Percentiles rank a stretch among this genome's conserved stretches.
phyloP scores from a whole-genome alignment of 1,140 invertebrate species.

The Heliconius eleuchia region DNA sequence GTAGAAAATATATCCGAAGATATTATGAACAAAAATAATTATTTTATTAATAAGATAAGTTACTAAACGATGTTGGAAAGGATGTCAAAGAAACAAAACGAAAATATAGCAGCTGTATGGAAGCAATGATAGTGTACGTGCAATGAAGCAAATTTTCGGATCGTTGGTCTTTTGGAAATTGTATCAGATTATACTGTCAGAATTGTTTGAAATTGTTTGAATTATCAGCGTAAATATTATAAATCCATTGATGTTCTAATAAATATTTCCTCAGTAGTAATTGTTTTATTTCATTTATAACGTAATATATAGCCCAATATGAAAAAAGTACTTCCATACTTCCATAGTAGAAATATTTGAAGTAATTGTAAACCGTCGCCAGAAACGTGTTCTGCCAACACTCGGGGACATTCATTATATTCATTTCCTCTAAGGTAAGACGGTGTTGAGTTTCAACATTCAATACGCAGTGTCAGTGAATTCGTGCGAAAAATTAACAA shows the following conservation, averaged over 20 bases:
- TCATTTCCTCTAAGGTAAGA: too few species aligned
- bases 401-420: too few species aligned
- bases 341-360: too few species aligned
- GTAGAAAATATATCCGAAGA: constrained; percentile 21
- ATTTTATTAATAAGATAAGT: constrained; percentile 20
- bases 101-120: neutral
- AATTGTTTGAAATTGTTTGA: constrained; percentile 41
- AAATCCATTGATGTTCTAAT: constrained; percentile 67
- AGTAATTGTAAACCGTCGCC: too few species aligned
- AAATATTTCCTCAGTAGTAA: constrained; percentile 55
- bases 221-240: constrained; percentile 40
- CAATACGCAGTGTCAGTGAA: neutral
- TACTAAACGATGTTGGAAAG: constrained; percentile 11
- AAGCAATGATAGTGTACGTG: constrained; percentile 7
- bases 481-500: too few species aligned
- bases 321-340: neutral
- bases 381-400: too few species aligned
- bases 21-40: constrained; percentile 24
- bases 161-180: constrained; percentile 28
- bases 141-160: constrained; percentile 16
- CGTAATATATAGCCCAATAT: neutral
- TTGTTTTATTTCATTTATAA: constrained; percentile 32
- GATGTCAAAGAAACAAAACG: constrained; percentile 13
- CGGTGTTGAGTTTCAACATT: too few species aligned
- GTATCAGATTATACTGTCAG: constrained; percentile 43